Base-by-base conservation (phyloP, 2,888 invertebrate genomes). In the Stenolophus ochropezus region DNA sequence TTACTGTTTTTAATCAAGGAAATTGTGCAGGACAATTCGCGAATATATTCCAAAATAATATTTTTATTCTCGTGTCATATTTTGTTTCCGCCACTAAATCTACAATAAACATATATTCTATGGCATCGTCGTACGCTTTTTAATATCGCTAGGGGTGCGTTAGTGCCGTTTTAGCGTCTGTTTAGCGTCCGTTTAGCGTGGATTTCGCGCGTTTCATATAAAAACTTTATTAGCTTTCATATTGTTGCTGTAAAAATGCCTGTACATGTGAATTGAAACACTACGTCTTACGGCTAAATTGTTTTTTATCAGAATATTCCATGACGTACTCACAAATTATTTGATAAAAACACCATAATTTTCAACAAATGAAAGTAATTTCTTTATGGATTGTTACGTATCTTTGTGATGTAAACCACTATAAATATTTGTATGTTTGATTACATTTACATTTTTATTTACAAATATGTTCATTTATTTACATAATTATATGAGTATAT, bases 221-320 rank as follows among this genome's bases (percentile, higher is more conserved):
- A 74, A 74, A 74, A 74, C 51, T 74, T 74, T 74, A 74, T 74
- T 74, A 74, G 74, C 53, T 74, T 73, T 73, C 49, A 74, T 74
- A 74, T 74, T 74, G 74, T 74, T 74, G 51, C n/a, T 51, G 74
- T 74, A 74, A 51, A 49, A 53, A 74, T 73, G 33, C 33, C 16
- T 69, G 65, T 33, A 69, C 33, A 33, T 33, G 33, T 25, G 65
- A 27, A 69, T 69, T 69, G 65, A 33, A 69, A 69, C 65, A 33
- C 33, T 16, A 18, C 42, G 65, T 69, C 65, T 69, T 69, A 69
- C 42, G 33, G 6, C 14, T 16, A 69, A 69, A 69, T 69, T 69
- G 65, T 27, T 61, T 33, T 69, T 27, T 69, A 65, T 65, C 61
- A 27, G 61, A 21, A 56, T 56, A 56, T 56, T 56, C n/a, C 14